Conservation (phyloP, 2,888 invertebrate species). For the Theretra japonica region DNA sequence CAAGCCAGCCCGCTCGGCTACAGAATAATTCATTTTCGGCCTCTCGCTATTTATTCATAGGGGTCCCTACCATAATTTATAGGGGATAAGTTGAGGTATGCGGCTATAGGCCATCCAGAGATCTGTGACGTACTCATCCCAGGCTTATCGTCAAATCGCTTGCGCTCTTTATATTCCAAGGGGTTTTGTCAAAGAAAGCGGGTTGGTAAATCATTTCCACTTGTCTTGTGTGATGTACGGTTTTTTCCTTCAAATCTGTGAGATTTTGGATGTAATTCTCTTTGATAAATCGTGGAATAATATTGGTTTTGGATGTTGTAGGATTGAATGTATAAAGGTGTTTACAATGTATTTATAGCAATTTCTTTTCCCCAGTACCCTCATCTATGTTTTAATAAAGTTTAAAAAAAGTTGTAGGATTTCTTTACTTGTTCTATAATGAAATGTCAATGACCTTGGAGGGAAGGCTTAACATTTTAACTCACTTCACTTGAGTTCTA, state of each 20-base stretch:
- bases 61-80: slow-evolving; percentile 47
- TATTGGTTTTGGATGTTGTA: no score
- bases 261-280: background rate
- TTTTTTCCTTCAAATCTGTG: background rate
- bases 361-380: no score
- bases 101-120: slow-evolving; percentile 41
- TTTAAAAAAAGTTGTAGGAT: no score
- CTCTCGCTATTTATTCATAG: slow-evolving; percentile 46
- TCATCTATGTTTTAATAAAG: no score
- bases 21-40: slow-evolving; percentile 30
- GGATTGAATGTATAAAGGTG: no score
- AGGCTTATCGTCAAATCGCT: slow-evolving; percentile 34
- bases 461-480: no score
- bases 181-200: background rate
- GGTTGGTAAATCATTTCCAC: background rate
- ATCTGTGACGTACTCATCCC: slow-evolving; percentile 42
- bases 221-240: background rate
- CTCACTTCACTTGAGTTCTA: no score
- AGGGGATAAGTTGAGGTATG: slow-evolving; percentile 42
- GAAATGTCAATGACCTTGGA: no score
- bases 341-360: no score
- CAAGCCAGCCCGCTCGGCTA: background rate
- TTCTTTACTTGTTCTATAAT: no score
- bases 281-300: background rate
- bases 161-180: background rate